phyloP scores from a whole-genome alignment of 1,140 invertebrate genomes.

The Drosophila lini region DNA sequence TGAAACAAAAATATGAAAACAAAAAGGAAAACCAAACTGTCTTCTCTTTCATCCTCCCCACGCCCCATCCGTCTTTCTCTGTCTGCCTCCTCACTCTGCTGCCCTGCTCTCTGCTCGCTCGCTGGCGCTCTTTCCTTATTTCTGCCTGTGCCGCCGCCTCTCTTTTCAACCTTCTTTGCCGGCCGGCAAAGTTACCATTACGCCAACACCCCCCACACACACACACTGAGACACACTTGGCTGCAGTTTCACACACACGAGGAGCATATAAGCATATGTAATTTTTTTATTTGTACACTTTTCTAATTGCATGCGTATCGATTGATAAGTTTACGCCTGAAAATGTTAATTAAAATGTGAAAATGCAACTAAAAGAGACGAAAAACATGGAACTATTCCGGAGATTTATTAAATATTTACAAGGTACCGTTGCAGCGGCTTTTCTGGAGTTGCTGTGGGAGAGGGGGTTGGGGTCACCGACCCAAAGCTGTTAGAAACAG shows the following conservation, averaged over 20 bases:
- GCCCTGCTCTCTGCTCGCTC: constrained; percentile 29
- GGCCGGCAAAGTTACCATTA: constrained; percentile 55
- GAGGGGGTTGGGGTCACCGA: constrained; percentile 13
- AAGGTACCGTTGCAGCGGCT: constrained; percentile 25
- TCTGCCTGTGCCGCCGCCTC: constrained; percentile 5
- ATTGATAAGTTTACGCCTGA: constrained; percentile 65
- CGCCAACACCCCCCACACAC: constrained; percentile 6
- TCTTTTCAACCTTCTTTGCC: constrained; percentile 42
- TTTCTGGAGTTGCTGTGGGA: not conserved
- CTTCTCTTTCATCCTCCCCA: constrained; percentile 48
- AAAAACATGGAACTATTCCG: constrained; percentile 13
- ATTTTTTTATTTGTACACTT: constrained; percentile 66
- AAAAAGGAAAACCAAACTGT: constrained; percentile 71
- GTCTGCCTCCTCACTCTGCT: constrained; percentile 7
- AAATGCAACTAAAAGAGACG: constrained; percentile 57
- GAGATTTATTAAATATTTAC: constrained; percentile 2
- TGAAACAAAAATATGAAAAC: constrained; percentile 82
- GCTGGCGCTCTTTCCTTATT: constrained; percentile 8
- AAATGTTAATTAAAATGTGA: constrained; percentile 81
- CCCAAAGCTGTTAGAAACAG: constrained; percentile 12
- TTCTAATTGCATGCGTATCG: constrained; percentile 73
- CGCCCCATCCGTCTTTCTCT: not conserved
- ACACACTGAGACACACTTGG: constrained; percentile 22
- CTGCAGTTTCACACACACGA: constrained; percentile 33
- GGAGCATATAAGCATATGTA: constrained; percentile 33